Conservation (phyloP, 1,140 invertebrate species). For the Triops longicaudatus region DNA sequence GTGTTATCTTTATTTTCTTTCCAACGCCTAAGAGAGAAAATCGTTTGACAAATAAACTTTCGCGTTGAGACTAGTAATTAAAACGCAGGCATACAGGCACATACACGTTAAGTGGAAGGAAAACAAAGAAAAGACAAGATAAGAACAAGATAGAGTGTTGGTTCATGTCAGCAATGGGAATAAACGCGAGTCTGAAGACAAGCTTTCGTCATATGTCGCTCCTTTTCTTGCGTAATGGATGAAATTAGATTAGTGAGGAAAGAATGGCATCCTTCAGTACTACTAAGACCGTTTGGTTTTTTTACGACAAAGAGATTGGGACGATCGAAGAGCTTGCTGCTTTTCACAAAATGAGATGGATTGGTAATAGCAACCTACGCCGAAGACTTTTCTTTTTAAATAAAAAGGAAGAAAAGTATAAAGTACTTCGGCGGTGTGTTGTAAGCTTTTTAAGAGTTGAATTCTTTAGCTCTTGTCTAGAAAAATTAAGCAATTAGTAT, state of each 20-base stretch:
- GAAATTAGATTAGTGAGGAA: background rate
- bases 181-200: background rate
- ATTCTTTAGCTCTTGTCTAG: too few species aligned
- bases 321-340: too few species aligned
- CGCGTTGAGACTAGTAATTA: background rate
- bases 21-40: background rate
- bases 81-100: too few species aligned
- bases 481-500: too few species aligned
- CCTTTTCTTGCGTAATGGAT: background rate
- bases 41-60: background rate
- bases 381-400: too few species aligned
- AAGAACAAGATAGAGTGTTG: background rate
- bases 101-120: too few species aligned
- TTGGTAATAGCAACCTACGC: too few species aligned
- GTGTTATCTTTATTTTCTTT: background rate
- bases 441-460: too few species aligned
- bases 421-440: too few species aligned
- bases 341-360: too few species aligned
- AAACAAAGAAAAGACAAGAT: background rate
- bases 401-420: too few species aligned
- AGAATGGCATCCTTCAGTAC: background rate
- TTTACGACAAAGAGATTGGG: background rate
- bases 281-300: background rate
- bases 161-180: background rate
- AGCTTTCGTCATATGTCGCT: background rate